These are phyloP conservation scores for Fragum fragum DNA, from an alignment of 2,888 invertebrate species.

Conservation along the genomic window DNA sequence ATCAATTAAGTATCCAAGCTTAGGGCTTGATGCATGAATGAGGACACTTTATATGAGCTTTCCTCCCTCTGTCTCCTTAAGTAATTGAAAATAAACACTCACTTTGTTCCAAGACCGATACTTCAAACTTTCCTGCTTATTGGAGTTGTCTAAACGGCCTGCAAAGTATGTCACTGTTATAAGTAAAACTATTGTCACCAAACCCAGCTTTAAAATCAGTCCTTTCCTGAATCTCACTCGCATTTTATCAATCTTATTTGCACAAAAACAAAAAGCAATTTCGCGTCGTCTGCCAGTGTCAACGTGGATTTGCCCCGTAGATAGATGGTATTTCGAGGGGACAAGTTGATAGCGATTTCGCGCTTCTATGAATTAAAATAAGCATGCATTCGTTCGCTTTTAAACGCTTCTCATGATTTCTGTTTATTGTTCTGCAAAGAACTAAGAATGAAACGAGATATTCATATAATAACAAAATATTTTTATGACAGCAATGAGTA, in stretches of 20 bases:
- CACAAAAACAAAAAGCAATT: background rate
- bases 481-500: background rate
- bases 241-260: no score
- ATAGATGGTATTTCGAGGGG: no score
- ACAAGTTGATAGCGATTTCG: background rate
- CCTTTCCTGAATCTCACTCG: conserved; percentile 66
- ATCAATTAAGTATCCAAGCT: no score
- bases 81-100: no score
- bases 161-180: conserved; percentile 75
- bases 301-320: conserved; percentile 9
- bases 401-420: background rate
- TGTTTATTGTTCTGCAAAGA: no score
- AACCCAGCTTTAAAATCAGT: conserved; percentile 74
- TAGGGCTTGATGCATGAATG: no score
- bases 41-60: no score
- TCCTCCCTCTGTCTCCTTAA: no score
- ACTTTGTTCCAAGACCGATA: conserved; percentile 63
- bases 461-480: background rate
- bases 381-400: background rate
- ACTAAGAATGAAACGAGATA: no score
- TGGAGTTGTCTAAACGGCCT: conserved; percentile 64
- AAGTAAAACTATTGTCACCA: conserved; percentile 69
- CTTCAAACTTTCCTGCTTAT: conserved; percentile 61
- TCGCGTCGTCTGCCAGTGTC: conserved; percentile 5
- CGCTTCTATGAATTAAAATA: background rate